Conservation (phyloP, 2,113 vertebrate genomes). For the Accipiter cooperii region DNA sequence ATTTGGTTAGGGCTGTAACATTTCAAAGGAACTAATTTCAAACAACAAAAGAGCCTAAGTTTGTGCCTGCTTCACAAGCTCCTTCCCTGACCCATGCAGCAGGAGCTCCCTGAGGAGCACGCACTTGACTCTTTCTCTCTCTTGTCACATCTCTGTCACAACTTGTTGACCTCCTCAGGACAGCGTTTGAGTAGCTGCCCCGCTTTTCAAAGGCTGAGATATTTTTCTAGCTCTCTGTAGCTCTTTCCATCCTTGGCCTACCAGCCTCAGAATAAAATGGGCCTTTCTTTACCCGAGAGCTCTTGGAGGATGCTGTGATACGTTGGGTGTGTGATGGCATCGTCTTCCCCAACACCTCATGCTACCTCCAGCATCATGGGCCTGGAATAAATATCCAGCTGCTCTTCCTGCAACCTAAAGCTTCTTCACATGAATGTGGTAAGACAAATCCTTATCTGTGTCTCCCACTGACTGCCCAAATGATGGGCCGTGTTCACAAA, state of each 20-base stretch:
- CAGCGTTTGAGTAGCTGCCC: background rate
- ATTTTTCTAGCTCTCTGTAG: background rate
- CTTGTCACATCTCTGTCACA: background rate
- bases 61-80: background rate
- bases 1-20: background rate
- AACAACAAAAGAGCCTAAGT: background rate
- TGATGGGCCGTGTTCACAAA: background rate
- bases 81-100: background rate
- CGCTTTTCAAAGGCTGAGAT: background rate
- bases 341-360: background rate
- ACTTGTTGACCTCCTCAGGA: background rate
- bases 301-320: background rate
- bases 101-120: background rate
- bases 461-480: background rate
- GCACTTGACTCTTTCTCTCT: background rate
- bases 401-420: background rate
- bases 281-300: background rate
- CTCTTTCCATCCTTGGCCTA: background rate
- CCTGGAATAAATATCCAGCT: background rate
- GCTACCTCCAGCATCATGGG: background rate
- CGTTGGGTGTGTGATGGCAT: background rate
- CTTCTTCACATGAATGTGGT: background rate
- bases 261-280: background rate
- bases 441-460: background rate
- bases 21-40: background rate